Percentiles rank a stretch among this genome's conserved stretches.
phyloP scores from a whole-genome alignment of 2,797 vertebrate genomes.

The Halcyon smyrnensis region DNA sequence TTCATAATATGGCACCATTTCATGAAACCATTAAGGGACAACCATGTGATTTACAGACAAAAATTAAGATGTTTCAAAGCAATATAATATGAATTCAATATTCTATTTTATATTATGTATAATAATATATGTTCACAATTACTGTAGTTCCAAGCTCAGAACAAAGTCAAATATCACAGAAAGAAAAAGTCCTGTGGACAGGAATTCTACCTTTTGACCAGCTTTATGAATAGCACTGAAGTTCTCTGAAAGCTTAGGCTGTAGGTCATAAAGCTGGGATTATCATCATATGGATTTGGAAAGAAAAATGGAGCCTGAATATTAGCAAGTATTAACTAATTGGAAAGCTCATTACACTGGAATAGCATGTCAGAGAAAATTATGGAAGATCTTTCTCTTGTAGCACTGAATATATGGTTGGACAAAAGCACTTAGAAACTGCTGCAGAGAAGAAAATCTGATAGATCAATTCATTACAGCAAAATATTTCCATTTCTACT shows the following conservation, averaged over 20 bases:
- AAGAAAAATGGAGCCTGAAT: conserved; percentile 16
- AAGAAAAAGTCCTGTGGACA: background rate
- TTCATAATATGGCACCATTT: background rate
- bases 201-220: background rate
- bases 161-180: background rate
- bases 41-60: background rate
- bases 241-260: background rate
- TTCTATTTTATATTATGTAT: background rate
- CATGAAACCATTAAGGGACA: background rate
- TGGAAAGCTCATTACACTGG: conserved; percentile 2
- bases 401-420: background rate
- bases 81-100: background rate
- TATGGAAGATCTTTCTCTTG: background rate
- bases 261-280: background rate
- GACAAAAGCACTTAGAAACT: background rate
- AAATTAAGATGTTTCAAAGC: background rate
- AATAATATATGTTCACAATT: background rate
- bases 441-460: background rate
- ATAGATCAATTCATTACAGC: background rate
- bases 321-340: background rate
- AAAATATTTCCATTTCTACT: background rate
- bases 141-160: background rate
- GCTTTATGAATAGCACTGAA: background rate
- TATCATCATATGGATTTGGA: background rate
- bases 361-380: background rate